Conservation (phyloP, 2,113 vertebrate genomes). For the Emydura subglobosa region DNA sequence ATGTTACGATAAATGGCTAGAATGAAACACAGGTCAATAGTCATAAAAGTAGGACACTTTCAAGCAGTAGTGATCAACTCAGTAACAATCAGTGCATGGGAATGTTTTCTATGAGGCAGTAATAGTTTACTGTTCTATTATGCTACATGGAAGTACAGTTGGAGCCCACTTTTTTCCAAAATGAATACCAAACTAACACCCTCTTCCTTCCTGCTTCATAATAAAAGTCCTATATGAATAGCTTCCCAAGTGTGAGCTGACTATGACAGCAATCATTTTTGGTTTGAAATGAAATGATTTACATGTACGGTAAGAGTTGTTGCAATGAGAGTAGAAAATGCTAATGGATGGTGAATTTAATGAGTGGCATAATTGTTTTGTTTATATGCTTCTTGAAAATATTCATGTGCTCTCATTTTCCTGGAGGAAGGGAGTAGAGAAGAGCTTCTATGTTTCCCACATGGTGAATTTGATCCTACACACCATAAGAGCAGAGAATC, state of each 20-base stretch:
- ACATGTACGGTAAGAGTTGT: not conserved
- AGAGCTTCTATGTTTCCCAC: fast-evolving
- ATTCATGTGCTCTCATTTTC: not conserved
- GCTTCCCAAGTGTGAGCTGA: not conserved
- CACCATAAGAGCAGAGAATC: not conserved
- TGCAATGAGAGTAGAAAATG: not conserved
- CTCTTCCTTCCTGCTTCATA: not conserved
- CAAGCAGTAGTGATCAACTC: not conserved
- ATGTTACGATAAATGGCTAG: not conserved
- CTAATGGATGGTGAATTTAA: not conserved
- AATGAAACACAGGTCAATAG: not conserved
- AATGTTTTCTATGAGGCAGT: not conserved
- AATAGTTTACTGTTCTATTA: not conserved
- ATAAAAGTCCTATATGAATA: not conserved
- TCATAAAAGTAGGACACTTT: fast-evolving
- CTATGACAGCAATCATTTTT: not conserved
- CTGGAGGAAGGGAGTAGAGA: not conserved
- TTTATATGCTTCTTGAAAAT: not conserved
- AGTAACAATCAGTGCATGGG: not conserved
- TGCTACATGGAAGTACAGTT: not conserved
- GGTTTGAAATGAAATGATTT: not conserved
- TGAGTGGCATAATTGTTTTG: not conserved
- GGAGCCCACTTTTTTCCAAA: not conserved
- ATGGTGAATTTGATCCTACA: fast-evolving
- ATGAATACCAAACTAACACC: fast-evolving